Base-by-base conservation (phyloP, 1,140 invertebrate species). In the Musca domestica region DNA sequence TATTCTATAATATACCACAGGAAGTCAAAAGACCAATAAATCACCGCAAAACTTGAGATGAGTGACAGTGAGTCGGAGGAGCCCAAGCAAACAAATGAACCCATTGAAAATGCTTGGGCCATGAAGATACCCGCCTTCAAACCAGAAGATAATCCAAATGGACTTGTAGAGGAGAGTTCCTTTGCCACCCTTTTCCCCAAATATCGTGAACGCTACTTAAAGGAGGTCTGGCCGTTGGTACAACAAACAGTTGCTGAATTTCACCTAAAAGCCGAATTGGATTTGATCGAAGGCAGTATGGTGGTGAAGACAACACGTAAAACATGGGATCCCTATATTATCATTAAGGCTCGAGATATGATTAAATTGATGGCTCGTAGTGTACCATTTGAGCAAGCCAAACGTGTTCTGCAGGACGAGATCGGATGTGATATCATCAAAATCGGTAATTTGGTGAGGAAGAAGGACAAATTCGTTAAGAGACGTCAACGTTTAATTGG, bases 251-350 rank as follows among this genome's bases (percentile, higher is more conserved):
- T 99, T 20, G 84, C 83, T 15, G 89, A 92, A 74, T 85, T 95
- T 83, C 84, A 88, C 56, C 84, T 99, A 1, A 93, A 93, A 80
- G 94, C 93, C 0, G 95, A 99, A 75, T 83, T 99, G 67, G 97
- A 99, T 86, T 82, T 98, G 0, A 85, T 98, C 3, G 95, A 98
- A 87, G 98, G 98, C 61, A 89, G 91, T 72, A 96, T 99, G 92
- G 91, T 90, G 7, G 98, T 99, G 0, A 88, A 86, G 79, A 99
- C 98, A 0, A 99, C 96, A 0, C 86, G 95, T 63, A 98, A 98
- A 85, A 99, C 97, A 2, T 99, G 95, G 95, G 98, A 99, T 86
- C 98, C 98, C 0, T 99, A 94, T 72, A 94, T 98, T 51, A 95
- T 99, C 52, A 87, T 99, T 9, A 99, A 99, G 84, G 95, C 96